Base-by-base conservation (phyloP, 2,113 vertebrate species). In the Nerophis lumbriciformis region DNA sequence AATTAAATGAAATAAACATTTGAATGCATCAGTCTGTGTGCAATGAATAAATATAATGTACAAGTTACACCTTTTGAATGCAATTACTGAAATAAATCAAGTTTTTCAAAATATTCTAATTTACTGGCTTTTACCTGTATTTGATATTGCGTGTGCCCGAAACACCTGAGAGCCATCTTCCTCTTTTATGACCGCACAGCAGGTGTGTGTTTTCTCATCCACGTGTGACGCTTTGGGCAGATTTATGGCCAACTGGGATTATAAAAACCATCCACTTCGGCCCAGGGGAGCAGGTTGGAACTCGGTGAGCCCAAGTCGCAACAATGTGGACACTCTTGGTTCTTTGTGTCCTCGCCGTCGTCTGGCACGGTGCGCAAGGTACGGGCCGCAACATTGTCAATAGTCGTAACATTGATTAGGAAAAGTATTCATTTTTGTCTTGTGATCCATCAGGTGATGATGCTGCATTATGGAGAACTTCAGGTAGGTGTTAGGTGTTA, bases 161-260 rank as follows among this genome's bases (percentile, higher is more conserved):
- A 75, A 50, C 48, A 64, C 39, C 65, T 60, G 61, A 19, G 53
- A 61, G 35, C 36, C 47, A 65, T 36, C 55, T 56, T 59, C 28
- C 0, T 2, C 8, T 79, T 45, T 86, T 71, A 72, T 67, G 35
- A 66, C 59, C 48, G 45, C 55, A 61, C 71, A 73, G 14, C 79
- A 83, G 19, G 52, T 85, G 85, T 69, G 37, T 37, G 19, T 54
- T 19, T 88, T 87, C 83, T 72, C 87, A 87, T 19, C 42, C 35
- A 11, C 1, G 1, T 4, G 53, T 39, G 35, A 16, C 8, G n/a
- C 15, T 39, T 55, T 6, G 42, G 37, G 15, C 6, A 39, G 5
- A 16, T 56, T 56, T 56, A 56, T 39, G 53, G 37, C 9, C 10
- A 6, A n/a, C 8, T 19, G 58, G 61, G 52, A 5, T 39, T 77